Evolutionary conservation across 2,113 vertebrate genomes (phyloP), one percentile per base, ranked within the genome.

Genomic region (Todiramphus chloris): DNA sequence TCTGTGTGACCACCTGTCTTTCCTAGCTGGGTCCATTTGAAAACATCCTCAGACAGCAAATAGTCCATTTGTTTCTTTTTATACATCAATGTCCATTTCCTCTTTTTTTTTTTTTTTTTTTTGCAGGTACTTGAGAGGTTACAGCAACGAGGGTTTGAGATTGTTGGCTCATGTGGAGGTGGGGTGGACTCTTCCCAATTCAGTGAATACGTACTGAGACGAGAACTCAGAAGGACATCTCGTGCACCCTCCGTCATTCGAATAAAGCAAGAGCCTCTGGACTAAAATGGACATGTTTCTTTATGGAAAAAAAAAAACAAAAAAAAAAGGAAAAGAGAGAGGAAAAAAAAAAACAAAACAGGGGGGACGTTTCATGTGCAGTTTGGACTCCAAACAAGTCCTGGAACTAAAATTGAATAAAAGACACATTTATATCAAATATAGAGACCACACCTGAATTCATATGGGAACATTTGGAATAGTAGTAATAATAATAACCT

Each of bases 101-200:
- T 82, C 13, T 75, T 87, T 82, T 85, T 97, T 77, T 82, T 85
- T 97, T 77, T 82, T 97, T 77, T 41, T 41, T 41, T 82, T 85
- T 97, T 77, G 10, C 98, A 99, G 99, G 99, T 99, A 94, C 98
- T 99, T 87, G 99, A 99, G 96, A 97, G 99, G 86, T 97, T 99
- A 77, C 99, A 99, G 97, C 99, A 99, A 93, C 98, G 98, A 90
- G 99, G 99, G 7, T 99, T 99, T 98, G 98, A 98, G 96, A 99
- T 99, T 86, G 98, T 99, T 84, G 99, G 98, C 55, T 99, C 99
- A 1, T 99, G 99, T 74, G 99, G 99, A 18, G 99, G 99, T 73
- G 99, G 99, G 11, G 99, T 99, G 90, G 99, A 99, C 98, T 99
- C 99, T 31, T 99, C 99, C 78, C 99, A 99, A 97, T 99, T 99